Evolutionary conservation across 2,113 vertebrate genomes (phyloP).

Genomic region (Gasterosteus aculeatus): DNA sequence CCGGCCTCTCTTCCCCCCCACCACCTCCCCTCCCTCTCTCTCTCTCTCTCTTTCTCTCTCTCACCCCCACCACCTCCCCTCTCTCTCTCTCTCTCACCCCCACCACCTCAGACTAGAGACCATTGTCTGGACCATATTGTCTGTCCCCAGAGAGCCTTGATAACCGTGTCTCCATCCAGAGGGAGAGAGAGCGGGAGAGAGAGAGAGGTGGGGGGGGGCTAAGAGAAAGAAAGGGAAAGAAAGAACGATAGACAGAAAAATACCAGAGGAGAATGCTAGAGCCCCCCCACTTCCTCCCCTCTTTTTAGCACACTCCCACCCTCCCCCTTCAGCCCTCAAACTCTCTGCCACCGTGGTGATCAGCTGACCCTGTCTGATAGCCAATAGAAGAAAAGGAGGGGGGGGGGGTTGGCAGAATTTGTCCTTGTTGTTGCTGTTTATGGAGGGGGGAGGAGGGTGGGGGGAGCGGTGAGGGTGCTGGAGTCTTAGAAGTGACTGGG

Average conservation of each 20-base stretch:
- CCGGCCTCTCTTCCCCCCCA: conserved; percentile 47
- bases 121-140: conserved; percentile 78
- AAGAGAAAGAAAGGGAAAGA: conserved; percentile 51
- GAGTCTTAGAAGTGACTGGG: conserved; percentile 11
- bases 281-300: conserved; percentile 48
- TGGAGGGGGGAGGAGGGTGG: background rate
- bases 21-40: conserved; percentile 38
- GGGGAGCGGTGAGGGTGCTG: conserved; percentile 15
- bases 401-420: conserved; percentile 35
- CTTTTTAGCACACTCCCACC: conserved; percentile 31
- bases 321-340: conserved; percentile 10
- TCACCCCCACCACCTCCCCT: conserved; percentile 53
- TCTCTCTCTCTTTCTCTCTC: conserved; percentile 16
- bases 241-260: conserved; percentile 75
- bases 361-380: conserved; percentile 73
- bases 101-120: conserved; percentile 70
- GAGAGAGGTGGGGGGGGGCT: conserved; percentile 22
- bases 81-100: conserved; percentile 31
- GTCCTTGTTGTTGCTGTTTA: conserved; percentile 51
- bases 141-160: conserved; percentile 80
- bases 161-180: conserved; percentile 83
- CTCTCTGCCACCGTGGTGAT: conserved; percentile 67
- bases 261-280: conserved; percentile 80
- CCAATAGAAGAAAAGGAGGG: conserved; percentile 43
- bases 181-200: conserved; percentile 35